Evolutionary conservation across 2,113 vertebrate genomes (phyloP).

Genomic region (Lepus americanus): DNA sequence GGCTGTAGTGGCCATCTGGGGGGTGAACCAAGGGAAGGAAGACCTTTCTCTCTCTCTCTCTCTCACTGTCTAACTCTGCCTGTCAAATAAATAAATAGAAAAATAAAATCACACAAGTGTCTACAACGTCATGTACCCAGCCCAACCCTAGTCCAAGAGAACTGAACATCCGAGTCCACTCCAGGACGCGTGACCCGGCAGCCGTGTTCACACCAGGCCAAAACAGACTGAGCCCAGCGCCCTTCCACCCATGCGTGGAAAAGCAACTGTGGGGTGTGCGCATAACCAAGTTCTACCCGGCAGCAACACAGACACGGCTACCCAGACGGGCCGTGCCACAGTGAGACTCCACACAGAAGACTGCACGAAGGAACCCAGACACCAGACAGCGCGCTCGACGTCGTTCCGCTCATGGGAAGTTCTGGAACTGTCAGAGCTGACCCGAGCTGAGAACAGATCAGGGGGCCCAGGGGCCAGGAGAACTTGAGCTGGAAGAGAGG

Average conservation of each 20-base stretch:
- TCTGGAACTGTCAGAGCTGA: neutral
- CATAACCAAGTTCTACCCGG: neutral
- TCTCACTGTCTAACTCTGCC: no score
- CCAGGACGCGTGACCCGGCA: neutral
- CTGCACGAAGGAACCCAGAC: neutral
- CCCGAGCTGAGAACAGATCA: neutral
- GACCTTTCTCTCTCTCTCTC: no score
- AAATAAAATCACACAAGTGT: accelerated
- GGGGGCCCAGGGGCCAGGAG: neutral
- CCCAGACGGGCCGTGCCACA: accelerated
- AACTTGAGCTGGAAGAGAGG: no score
- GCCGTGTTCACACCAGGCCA: accelerated
- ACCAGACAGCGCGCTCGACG: accelerated
- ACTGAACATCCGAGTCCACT: neutral
- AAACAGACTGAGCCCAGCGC: neutral
- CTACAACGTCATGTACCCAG: accelerated
- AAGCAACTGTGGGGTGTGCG: neutral
- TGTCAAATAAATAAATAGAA: no score
- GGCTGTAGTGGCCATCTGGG: no score
- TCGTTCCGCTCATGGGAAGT: neutral
- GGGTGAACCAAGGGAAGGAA: no score
- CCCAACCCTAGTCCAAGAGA: neutral
- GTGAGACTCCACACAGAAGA: accelerated
- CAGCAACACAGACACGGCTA: neutral
- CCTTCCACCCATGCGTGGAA: accelerated